A percentile compares a stretch with the other conserved stretches of the same genome.
Conservation (phyloP, 1,140 invertebrate species). For the Hetaerina americana region DNA sequence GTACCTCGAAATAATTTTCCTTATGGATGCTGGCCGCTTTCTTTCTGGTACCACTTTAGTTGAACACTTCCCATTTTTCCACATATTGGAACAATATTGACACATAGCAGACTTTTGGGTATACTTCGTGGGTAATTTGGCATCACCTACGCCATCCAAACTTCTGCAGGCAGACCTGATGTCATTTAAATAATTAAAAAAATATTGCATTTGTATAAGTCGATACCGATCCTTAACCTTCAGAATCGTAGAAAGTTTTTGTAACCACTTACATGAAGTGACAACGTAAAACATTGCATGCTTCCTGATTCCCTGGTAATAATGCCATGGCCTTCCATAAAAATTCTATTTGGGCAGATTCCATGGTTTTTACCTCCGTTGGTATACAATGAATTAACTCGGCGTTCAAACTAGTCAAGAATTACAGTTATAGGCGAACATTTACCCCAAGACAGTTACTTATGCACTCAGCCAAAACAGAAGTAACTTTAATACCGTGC, state of each 20-base stretch:
- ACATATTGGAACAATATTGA: slow-evolving; percentile 3
- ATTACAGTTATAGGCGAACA: too few species aligned
- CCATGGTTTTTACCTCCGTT: too few species aligned
- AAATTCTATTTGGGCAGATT: neutral
- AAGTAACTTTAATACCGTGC: too few species aligned
- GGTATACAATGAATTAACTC: too few species aligned
- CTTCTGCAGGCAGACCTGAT: neutral
- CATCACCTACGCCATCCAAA: neutral
- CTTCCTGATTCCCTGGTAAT: neutral
- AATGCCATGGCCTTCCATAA: neutral
- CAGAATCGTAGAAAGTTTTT: too few species aligned
- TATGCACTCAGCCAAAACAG: too few species aligned
- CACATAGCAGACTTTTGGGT: neutral
- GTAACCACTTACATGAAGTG: neutral
- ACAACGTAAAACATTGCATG: neutral
- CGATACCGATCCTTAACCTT: too few species aligned
- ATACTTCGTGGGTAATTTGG: neutral
- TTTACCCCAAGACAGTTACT: too few species aligned
- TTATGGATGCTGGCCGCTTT: neutral
- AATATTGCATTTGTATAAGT: neutral
- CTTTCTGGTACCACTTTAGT: neutral
- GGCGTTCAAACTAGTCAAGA: too few species aligned
- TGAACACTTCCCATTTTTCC: neutral
- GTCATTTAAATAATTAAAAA: neutral
- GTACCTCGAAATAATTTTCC: neutral